Evolutionary conservation across 2,888 invertebrate genomes (phyloP), one percentile per base, ranked within the genome.

Genomic region (Dryocosmus kuriphilus): DNA sequence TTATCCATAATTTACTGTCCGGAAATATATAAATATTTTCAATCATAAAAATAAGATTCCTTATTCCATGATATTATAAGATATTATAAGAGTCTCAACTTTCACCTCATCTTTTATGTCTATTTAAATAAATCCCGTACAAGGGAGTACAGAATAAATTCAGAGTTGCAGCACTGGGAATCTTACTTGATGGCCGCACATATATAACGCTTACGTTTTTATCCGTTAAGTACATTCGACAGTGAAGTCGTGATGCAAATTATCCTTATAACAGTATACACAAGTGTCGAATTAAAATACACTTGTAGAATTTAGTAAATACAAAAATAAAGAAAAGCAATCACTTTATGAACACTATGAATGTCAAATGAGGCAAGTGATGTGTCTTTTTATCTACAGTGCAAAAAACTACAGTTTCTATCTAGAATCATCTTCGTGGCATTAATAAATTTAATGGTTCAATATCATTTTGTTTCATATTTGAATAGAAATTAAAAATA

Each of bases 141-240:
- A 71, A 71, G 71, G 71, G 71, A 71, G 51, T 19, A 71, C 51
- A 71, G 71, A 71, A n/a, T n/a, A n/a, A n/a, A 71, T n/a, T 71
- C n/a, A 51, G 30, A 51, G 71, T 71, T 71, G 51, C 71, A 51
- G 71, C 71, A 71, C 71, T 71, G 46, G 51, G 51, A 71, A 71
- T 71, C 71, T 46, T 71, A 71, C 71, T 71, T 71, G 71, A 71
- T 71, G 51, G 46, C 67, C 41, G 46, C 41, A 24, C 41, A 41
- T 65, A 63, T 63, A 67, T 41, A 67, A 46, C 41, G 65, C 51
- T 71, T 71, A 71, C 46, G 41, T 71, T 71, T 71, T 71, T 51
- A 71, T 71, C 71, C 51, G 41, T 16, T 11, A 71, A 27, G 41
- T 51, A 71, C 46, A 51, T 71, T 71, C 30, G 71, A 71, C 71